These are phyloP conservation scores for Actenoides hombroni DNA, from an alignment of 2,113 vertebrate species.

Conservation along the genomic window DNA sequence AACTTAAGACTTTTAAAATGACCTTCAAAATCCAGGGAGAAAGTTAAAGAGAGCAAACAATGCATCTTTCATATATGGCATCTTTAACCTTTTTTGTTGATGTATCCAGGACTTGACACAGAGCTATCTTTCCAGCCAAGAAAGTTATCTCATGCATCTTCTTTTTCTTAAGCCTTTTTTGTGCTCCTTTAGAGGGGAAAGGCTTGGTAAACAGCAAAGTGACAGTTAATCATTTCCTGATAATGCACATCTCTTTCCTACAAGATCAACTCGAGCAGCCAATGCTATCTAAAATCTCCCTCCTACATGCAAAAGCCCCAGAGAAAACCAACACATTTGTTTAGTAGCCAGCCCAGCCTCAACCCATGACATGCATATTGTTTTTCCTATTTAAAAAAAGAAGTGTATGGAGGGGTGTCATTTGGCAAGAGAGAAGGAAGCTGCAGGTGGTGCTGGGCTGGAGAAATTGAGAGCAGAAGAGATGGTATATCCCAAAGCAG, in stretches of 20 bases:
- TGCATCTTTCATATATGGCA: background rate
- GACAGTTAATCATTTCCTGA: background rate
- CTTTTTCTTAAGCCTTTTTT: background rate
- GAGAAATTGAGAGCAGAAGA: background rate
- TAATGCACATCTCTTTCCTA: background rate
- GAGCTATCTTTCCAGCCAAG: background rate
- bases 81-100: background rate
- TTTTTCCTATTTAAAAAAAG: background rate
- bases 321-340: background rate
- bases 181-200: background rate
- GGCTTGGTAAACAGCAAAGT: background rate
- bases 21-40: background rate
- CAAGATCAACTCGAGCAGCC: background rate
- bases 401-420: accelerated
- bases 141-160: background rate
- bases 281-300: background rate
- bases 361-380: too few species aligned
- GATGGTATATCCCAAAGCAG: background rate
- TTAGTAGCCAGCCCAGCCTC: too few species aligned
- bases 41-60: background rate
- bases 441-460: background rate
- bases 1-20: background rate
- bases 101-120: background rate
- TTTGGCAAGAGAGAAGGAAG: background rate
- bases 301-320: background rate